Percentiles rank a stretch among this genome's conserved stretches.
phyloP scores from a whole-genome alignment of 37 sponge, comb jelly and placozoan genomes.

The Spongilla lacustris region DNA sequence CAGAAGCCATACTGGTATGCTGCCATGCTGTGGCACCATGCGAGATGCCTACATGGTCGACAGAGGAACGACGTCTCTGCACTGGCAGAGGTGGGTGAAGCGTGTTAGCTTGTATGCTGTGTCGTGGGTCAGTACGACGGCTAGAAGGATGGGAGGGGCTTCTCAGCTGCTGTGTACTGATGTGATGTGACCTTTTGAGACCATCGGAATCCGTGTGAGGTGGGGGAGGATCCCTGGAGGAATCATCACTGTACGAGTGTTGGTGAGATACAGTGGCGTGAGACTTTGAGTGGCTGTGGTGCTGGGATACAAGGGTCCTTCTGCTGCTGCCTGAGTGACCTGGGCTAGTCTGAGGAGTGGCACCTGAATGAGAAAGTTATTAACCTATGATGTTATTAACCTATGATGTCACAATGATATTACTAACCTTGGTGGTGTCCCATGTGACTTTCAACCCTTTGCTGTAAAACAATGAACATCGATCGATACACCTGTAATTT shows the following conservation, averaged over 20 bases:
- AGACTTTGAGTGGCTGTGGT: not conserved
- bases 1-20: not conserved
- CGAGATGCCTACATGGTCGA: not conserved
- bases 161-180: not conserved
- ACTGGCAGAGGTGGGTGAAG: not conserved
- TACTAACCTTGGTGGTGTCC: not conserved
- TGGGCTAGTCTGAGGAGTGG: not conserved
- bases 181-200: not conserved
- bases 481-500: not conserved
- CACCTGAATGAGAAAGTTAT: not conserved
- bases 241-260: not conserved
- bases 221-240: not conserved
- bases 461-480: not conserved
- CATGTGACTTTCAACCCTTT: not conserved
- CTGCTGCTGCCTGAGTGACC: not conserved
- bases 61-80: not conserved
- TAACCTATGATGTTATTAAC: not conserved
- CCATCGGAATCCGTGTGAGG: not conserved
- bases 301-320: not conserved
- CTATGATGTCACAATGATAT: too few relatives aligned
- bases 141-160: conserved; percentile 10
- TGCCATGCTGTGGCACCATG: not conserved
- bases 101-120: not conserved
- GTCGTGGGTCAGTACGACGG: conserved; percentile 6
- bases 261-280: conserved; percentile 12